Base-by-base conservation (phyloP, 2,113 vertebrate genomes). In the Oncorhynchus nerka region DNA sequence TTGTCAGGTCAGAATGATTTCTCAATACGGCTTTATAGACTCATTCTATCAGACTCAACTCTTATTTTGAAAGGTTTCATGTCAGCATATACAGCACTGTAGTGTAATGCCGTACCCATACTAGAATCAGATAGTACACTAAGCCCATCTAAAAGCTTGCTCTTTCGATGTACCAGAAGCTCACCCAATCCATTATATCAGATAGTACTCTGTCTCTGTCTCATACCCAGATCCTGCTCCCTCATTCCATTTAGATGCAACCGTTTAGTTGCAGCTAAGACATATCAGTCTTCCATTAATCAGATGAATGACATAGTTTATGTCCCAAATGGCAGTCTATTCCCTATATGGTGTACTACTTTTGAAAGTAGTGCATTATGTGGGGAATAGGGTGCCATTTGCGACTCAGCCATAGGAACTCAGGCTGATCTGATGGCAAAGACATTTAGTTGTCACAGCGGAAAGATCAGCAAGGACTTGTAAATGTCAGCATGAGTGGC, bases 31-130 rank as follows among this genome's bases (percentile, higher is more conserved):
- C 39, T 73, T 51, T 65, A 78, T 68, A 45, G 75, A 24, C 55
- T 55, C 71, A 79, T 81, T 84, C 45, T 68, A 72, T 13, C 55
- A 57, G 55, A 79, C 65, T 16, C 6, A 24, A 62, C 5, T 57
- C 19, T 20, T 20, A 20, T 57, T 20, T 57, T 57, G 55, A 57
- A 22, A 62, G 19, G 19, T 24, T 8, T 9, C n/a, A 62, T 22
- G 8, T 22, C 6, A 24, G 20, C 59, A 0, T 5, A 5, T 1
- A 19, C 39, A 45, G 9, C 39, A 45, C 39, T 11, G 39, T 45
- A 45, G 39, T 45, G 39, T 11, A 45, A 45, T 11, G 2, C 39
- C 39, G 12, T 45, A 45, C 39, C 39, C 39, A 11, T 45, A 45
- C 9, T 45, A 45, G 39, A 19, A 45, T 45, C 39, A 11, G 39